Evolutionary conservation across 2,888 invertebrate genomes (phyloP), one percentile per base, ranked within the genome.

Genomic region (Mamestra brassicae): DNA sequence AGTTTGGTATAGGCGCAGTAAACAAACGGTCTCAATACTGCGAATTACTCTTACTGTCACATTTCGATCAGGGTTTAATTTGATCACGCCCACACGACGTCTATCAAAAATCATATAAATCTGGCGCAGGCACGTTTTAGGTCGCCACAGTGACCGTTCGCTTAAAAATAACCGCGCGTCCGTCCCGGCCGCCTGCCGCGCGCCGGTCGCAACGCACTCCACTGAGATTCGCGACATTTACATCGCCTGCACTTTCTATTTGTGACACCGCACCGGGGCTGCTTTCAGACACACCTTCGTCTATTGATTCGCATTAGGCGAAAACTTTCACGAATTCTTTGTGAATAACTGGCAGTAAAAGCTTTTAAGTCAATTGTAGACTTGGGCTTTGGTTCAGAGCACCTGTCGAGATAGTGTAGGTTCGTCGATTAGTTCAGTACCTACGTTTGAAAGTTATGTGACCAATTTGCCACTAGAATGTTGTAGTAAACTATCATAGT

Each of bases 181-280:
- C 85, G 87, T 77, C 85, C 85, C 81, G 83, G 86, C 81, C 78
- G 82, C 80, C 76, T 45, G 45, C 15, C 42, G 85, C 79, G 57
- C 73, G 82, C 78, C 76, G 85, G 76, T 61, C 80, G 82, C 74
- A 77, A 52, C 80, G 74, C 73, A 77, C 76, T 83, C 80, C 70
- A 72, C 76, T 84, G 77, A 89, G 88, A 90, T 88, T 88, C 91
- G 91, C 92, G 95, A 94, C 95, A 95, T 95, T 95, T 95, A 92
- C 90, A 94, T 87, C 90, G 89, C 90, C 85, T 95, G 94, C 95
- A 95, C 92, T 94, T 93, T 94, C 95, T 95, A 95, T 95, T 95
- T 95, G 87, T 88, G 93, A 93, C 86, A 86, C 81, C 76, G 83
- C 87, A 88, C 88, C 89, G 88, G 90, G 88, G 90, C 90, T 89